Conservation (phyloP, 2,113 vertebrate genomes). For the Empidonax alnorum region DNA sequence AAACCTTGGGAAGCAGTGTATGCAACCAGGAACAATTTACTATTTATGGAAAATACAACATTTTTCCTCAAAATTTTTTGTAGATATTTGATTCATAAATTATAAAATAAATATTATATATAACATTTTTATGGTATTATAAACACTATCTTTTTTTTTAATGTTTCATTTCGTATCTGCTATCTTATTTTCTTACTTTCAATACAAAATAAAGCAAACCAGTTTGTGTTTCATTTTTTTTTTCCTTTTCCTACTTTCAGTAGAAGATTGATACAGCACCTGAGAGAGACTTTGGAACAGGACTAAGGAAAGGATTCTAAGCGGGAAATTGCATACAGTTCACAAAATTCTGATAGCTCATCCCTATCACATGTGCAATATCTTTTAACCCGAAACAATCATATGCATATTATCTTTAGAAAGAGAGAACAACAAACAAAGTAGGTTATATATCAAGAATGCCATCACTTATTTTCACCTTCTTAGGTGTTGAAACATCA, state of each 20-base stretch:
- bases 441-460: not conserved
- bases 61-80: not conserved
- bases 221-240: fast-evolving
- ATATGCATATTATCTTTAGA: not conserved
- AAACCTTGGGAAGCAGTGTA: not conserved
- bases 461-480: not conserved
- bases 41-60: not conserved
- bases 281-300: not conserved
- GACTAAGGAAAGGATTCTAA: not conserved
- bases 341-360: not conserved
- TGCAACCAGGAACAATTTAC: not conserved
- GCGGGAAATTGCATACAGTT: not conserved
- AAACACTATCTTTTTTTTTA: not conserved
- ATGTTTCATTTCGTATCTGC: not conserved
- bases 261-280: not conserved
- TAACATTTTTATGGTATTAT: not conserved
- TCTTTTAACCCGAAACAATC: not conserved
- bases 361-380: not conserved
- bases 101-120: not conserved
- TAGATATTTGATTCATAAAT: too few relatives aligned
- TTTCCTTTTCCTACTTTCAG: not conserved
- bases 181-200: not conserved
- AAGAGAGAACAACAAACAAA: not conserved
- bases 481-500: not conserved
- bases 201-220: fast-evolving